Evolutionary conservation across 2,888 invertebrate species (phyloP), one percentile per base, ranked within the genome.

Genomic region (Yponomeuta sedellus): DNA sequence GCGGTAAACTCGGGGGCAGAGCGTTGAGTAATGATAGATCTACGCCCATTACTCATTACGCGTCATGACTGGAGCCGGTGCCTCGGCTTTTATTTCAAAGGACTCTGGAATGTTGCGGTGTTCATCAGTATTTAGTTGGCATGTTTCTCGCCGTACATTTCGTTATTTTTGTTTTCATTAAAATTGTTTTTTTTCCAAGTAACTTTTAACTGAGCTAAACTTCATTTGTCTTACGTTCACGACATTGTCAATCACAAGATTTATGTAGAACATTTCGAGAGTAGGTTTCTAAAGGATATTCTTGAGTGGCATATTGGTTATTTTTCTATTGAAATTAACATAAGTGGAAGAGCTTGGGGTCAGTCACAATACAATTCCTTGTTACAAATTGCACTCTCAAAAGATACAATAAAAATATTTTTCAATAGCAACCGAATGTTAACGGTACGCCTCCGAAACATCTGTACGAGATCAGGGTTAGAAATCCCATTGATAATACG

Each of bases 361-460:
- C 44, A 52, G 16, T 52, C 8, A 52, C 16, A 52, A 52, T 52
- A 52, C 44, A 16, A 52, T 52, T 52, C 16, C 12, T 52, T 52
- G 12, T 52, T 52, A 52, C 39, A 63, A n/a, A 59, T 62, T 62
- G 12, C n/a, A 19, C 52, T 28, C 52, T 65, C 22, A 1, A 59
- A 20, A 59, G n/a, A 22, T 11, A 59, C 64, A 39, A 52, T 16
- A 52, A 16, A 52, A 12, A 52, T 5, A 52, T 52, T 52, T 52
- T 16, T 52, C 44, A 52, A 52, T 52, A 52, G 44, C 44, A 52
- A 52, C 16, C 1, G 44, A 52, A 52, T 6, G 44, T 12, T 85
- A 86, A 88, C 85, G 83, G 85, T 81, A 85, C 87, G 85, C 87
- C 89, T 80, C 73, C 78, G 75, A 86, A 87, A 87, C 87, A 89